Conservation (phyloP, 2,113 vertebrate species). For the Petrocephalus zakoni region DNA sequence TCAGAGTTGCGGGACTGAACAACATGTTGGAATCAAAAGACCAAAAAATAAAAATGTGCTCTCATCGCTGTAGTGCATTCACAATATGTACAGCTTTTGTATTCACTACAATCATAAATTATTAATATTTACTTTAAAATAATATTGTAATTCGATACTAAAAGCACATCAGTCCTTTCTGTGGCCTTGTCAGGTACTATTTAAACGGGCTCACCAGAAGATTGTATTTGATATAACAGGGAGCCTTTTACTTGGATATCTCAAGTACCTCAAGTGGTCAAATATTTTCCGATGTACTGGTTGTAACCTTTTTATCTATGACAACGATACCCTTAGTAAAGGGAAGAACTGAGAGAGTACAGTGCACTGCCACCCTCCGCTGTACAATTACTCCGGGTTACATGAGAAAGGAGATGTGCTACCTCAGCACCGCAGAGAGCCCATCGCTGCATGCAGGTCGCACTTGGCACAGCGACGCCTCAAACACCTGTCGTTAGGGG, state of each 20-base stretch:
- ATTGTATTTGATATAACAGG: not conserved
- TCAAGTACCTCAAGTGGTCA: not conserved
- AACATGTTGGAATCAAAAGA: not conserved
- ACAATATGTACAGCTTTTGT: not conserved
- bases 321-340: not conserved
- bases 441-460: not conserved
- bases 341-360: not conserved
- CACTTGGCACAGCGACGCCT: not conserved
- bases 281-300: not conserved
- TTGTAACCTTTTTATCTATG: not conserved
- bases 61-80: not conserved
- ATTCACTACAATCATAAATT: not conserved
- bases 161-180: not conserved
- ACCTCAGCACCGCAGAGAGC: not conserved
- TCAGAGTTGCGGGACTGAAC: not conserved
- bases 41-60: not conserved
- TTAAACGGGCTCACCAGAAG: not conserved
- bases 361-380: not conserved
- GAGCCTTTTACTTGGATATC: not conserved
- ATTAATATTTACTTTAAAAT: not conserved
- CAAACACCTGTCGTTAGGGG: conserved; percentile 21
- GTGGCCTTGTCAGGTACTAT: not conserved
- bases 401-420: not conserved
- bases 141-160: not conserved
- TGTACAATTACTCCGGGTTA: not conserved